phyloP scores from a whole-genome alignment of 2,797 vertebrate species.

The Xiphophorus birchmanni region DNA sequence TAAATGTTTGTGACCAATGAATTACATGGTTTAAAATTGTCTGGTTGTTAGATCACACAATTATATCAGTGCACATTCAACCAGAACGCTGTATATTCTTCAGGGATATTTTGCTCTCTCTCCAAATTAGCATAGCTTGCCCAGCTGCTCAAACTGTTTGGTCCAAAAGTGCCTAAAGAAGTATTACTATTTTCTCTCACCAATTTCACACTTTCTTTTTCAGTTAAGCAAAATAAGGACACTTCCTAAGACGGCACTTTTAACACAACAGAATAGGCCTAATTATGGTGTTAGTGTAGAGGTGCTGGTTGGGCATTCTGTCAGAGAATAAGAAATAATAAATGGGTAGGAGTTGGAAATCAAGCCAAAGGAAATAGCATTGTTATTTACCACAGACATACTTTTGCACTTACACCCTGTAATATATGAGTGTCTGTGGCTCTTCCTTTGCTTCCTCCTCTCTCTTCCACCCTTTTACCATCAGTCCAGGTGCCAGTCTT shows the following conservation, averaged over 20 bases:
- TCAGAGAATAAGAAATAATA: slow-evolving; percentile 8
- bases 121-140: neutral
- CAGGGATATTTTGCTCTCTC: neutral
- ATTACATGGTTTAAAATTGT: neutral
- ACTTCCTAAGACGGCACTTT: neutral
- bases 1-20: neutral
- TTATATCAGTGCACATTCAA: neutral
- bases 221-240: neutral
- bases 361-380: slow-evolving; percentile 15
- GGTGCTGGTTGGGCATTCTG: neutral
- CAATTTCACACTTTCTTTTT: neutral
- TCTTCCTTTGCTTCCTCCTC: neutral
- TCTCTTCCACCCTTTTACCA: slow-evolving; percentile 12
- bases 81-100: neutral
- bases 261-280: neutral
- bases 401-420: slow-evolving; percentile 16
- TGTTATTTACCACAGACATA: slow-evolving; percentile 28
- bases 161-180: neutral
- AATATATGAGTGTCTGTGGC: slow-evolving; percentile 12
- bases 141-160: neutral
- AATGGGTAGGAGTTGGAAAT: slow-evolving; percentile 17
- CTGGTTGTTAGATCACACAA: neutral
- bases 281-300: neutral
- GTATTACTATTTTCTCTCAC: neutral
- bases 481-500: slow-evolving; percentile 33